A percentile compares a stretch with the other conserved stretches of the same genome.
phyloP scores from a whole-genome alignment of 2,797 vertebrate genomes.

The Coregonus ussuriensis region DNA sequence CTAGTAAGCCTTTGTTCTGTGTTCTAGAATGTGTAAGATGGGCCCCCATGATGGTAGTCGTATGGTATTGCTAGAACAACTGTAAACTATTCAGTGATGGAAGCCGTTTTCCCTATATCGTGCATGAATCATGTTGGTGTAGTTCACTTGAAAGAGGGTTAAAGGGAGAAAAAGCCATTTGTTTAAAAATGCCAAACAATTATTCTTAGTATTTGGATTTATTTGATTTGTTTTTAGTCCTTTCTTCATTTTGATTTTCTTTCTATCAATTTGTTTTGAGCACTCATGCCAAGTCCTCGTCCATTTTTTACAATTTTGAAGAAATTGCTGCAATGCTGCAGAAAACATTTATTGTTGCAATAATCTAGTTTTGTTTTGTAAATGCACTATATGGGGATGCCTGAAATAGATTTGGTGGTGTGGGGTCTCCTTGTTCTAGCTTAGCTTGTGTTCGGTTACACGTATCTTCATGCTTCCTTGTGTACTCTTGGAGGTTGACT shows the following conservation, averaged over 20 bases:
- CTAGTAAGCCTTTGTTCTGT: conserved; percentile 69
- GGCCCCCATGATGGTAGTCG: conserved; percentile 63
- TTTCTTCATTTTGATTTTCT: conserved; percentile 41
- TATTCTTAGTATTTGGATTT: conserved; percentile 63
- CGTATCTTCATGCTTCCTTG: conserved; percentile 77
- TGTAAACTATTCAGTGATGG: conserved; percentile 73
- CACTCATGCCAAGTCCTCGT: conserved; percentile 76
- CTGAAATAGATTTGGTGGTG: conserved; percentile 77
- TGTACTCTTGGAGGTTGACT: conserved; percentile 73
- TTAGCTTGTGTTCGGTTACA: conserved; percentile 73
- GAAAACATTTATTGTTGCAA: conserved; percentile 63
- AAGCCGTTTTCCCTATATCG: conserved; percentile 72
- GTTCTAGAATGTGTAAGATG: conserved; percentile 74
- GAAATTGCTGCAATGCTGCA: conserved; percentile 82
- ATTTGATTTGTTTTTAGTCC: conserved; percentile 48
- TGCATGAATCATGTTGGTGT: conserved; percentile 80
- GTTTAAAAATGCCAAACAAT: conserved; percentile 82
- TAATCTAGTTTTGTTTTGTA: conserved; percentile 83
- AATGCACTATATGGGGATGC: conserved; percentile 85
- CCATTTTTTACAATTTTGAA: conserved; percentile 71
- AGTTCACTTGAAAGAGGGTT: conserved; percentile 78
- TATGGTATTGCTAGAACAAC: conserved; percentile 78
- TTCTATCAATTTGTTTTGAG: conserved; percentile 49
- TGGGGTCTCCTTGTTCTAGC: conserved; percentile 77
- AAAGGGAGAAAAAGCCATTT: conserved; percentile 85